Evolutionary conservation across 2,113 vertebrate species (phyloP), one percentile per base, ranked within the genome.

Genomic region (Chelonoidis abingdonii): DNA sequence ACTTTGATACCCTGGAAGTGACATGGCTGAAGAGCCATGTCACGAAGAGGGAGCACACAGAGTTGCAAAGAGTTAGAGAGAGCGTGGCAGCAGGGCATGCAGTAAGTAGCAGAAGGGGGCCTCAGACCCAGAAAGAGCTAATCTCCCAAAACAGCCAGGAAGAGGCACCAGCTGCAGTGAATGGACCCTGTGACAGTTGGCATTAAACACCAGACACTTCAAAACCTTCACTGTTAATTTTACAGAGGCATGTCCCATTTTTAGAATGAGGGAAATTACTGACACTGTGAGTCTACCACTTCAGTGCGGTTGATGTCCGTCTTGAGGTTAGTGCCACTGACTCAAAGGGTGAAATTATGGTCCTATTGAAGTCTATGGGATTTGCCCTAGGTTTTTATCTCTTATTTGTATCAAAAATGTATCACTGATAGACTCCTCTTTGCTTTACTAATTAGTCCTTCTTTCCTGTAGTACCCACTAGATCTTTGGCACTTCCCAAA

Each of bases 181-280:
- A 14, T 17, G 31, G 59, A 65, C 7, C 7, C 59, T 35, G 14
- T 65, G 59, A 65, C 14, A 65, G 31, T 65, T 65, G 62, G 31
- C 62, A 65, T 65, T 65, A 65, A n/a, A 35, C 31, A 65, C 31
- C 35, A 6, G 7, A 35, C 62, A 65, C 29, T 65, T 65, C 31
- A 31, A 35, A 65, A 35, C 31, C 31, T 65, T 65, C 38, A 52
- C 76, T 93, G 76, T 83, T 89, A 93, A 95, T 94, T 95, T 86
- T 52, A 92, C 84, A 80, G 65, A 89, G 84, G n/a, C 17, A 80
- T 16, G 95, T 92, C 86, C 62, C 89, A 38, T 83, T 96, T 84
- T 44, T 89, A 80, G 35, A 38, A 90, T 87, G 94, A 96, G 95
- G 76, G 86, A 84, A 94, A 95, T 83, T 90, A 85, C 87, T 86